These are phyloP conservation scores for Eristalis intricaria DNA, from an alignment of 2,888 invertebrate species.

Conservation along the genomic window DNA sequence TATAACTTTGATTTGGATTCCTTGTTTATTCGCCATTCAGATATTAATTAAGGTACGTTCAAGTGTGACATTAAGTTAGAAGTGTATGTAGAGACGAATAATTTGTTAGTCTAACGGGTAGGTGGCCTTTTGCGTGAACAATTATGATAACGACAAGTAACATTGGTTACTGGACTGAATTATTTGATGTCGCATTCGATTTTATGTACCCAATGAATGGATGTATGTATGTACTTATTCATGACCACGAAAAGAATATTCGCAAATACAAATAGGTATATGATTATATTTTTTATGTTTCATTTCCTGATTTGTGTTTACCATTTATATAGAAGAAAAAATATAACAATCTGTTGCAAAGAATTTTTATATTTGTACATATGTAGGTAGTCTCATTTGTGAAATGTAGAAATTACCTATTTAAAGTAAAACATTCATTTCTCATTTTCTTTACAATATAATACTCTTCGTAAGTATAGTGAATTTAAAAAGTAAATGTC, in stretches of 20 bases:
- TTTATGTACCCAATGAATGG: not conserved
- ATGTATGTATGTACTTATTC: not conserved
- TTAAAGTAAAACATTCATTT: not conserved
- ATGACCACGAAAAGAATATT: not conserved
- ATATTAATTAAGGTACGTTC: not conserved
- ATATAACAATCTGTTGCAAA: no score
- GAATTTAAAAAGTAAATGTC: no score
- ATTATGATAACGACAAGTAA: not conserved
- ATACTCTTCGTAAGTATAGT: no score
- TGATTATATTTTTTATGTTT: not conserved
- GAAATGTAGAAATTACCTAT: not conserved
- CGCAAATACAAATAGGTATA: not conserved
- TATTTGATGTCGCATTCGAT: not conserved
- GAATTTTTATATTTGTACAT: no score
- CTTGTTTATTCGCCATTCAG: not conserved
- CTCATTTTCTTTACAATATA: no score
- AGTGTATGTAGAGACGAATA: not conserved
- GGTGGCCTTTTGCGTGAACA: not conserved
- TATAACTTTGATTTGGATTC: not conserved
- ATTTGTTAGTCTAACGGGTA: not conserved
- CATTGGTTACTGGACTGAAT: not conserved
- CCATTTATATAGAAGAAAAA: no score
- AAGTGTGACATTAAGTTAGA: not conserved
- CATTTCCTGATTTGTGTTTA: no score
- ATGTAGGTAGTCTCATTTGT: no score